phyloP scores from a whole-genome alignment of 2,113 vertebrate species.

The Myanophis thanlyinensis region DNA sequence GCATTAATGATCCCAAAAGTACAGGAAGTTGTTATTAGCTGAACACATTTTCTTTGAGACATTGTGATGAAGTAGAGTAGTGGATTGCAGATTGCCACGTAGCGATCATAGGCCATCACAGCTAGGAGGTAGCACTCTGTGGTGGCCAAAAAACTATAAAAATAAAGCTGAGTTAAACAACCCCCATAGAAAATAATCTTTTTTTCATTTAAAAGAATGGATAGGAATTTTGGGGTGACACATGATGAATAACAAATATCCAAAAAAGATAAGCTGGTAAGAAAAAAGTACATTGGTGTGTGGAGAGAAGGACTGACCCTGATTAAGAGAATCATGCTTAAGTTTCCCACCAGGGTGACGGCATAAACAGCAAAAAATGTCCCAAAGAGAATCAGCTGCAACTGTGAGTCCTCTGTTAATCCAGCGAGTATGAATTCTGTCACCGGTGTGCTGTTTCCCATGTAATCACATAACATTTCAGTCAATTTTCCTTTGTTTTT shows the following conservation, averaged over 20 bases:
- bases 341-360: neutral
- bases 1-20: conserved; percentile 45
- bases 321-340: conserved; percentile 8
- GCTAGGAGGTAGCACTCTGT: conserved; percentile 64
- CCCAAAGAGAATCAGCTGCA: neutral
- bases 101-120: conserved; percentile 71
- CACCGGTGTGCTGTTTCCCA: neutral
- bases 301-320: neutral
- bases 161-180: conserved; percentile 65
- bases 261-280: conserved; percentile 47
- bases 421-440: conserved; percentile 24
- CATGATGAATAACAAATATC: conserved; percentile 33
- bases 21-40: conserved; percentile 38
- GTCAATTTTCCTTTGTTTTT: neutral
- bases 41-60: conserved; percentile 24
- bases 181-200: conserved; percentile 50
- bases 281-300: conserved; percentile 50
- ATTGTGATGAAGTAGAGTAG: conserved; percentile 45
- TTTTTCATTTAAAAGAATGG: conserved; percentile 50
- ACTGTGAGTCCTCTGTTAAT: neutral
- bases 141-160: conserved; percentile 56
- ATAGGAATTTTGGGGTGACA: conserved; percentile 68
- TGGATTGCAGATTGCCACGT: conserved; percentile 67
- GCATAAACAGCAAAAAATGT: neutral
- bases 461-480: neutral